A percentile compares a stretch with the other conserved stretches of the same genome.
Evolutionary conservation across 1,140 invertebrate genomes (phyloP).

Genomic region (Drosophila azteca): DNA sequence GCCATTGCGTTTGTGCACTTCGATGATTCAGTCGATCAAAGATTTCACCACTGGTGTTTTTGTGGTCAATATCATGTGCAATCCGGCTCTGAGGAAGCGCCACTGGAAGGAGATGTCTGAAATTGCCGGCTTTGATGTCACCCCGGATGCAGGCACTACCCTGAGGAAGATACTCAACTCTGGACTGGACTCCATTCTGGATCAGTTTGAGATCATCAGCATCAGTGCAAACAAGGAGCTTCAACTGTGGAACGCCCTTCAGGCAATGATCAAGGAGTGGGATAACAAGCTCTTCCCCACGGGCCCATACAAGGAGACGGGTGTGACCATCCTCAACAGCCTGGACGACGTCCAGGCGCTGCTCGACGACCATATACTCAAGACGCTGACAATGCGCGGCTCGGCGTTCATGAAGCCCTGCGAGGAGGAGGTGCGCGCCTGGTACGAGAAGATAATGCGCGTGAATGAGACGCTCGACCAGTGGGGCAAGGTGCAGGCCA

Average conservation of each 20-base stretch:
- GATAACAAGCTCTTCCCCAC: conserved; percentile 89
- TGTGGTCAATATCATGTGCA: conserved; percentile 93
- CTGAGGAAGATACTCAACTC: conserved; percentile 92
- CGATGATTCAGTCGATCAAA: conserved; percentile 89
- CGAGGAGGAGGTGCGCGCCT: conserved; percentile 90
- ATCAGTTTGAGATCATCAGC: conserved; percentile 94
- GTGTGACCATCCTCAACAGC: conserved; percentile 90
- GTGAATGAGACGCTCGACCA: conserved; percentile 93
- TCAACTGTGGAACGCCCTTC: conserved; percentile 90
- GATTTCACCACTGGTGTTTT: conserved; percentile 92
- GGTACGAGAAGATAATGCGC: conserved; percentile 92
- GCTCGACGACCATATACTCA: conserved; percentile 95
- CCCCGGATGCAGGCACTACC: conserved; percentile 92
- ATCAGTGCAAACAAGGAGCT: conserved; percentile 95
- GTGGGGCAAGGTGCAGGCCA: conserved; percentile 94
- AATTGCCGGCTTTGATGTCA: conserved; percentile 92
- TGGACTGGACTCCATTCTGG: conserved; percentile 89
- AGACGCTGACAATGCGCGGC: conserved; percentile 94
- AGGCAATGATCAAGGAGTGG: conserved; percentile 95
- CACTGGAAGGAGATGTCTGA: conserved; percentile 96
- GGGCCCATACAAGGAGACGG: conserved; percentile 91
- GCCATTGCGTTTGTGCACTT: conserved; percentile 89
- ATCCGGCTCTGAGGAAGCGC: conserved; percentile 92
- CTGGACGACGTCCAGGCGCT: conserved; percentile 94
- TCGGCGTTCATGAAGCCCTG: conserved; percentile 96